Evolutionary conservation across 2,113 vertebrate species (phyloP).

Genomic region (Carassius carassius): DNA sequence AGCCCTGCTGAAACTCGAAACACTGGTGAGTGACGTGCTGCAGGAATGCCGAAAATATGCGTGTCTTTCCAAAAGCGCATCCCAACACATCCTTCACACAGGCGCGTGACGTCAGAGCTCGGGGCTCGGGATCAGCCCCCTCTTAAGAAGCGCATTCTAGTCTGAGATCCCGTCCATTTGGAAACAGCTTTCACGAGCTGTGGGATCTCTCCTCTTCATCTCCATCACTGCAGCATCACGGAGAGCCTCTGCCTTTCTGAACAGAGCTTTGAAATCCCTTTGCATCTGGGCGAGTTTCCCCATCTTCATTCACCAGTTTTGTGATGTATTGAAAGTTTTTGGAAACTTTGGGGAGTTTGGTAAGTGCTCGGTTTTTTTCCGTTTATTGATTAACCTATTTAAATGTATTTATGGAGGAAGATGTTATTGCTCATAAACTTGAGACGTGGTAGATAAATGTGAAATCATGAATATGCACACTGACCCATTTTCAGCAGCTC

Average conservation of each 20-base stretch:
- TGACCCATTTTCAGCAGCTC: conserved; percentile 20
- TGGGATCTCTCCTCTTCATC: conserved; percentile 31
- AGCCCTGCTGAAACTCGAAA: not conserved
- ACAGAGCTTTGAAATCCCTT: not conserved
- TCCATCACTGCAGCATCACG: conserved; percentile 19
- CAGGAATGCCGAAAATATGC: conserved; percentile 14
- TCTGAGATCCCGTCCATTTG: conserved; percentile 84
- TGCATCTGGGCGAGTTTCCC: not conserved
- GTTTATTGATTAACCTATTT: not conserved
- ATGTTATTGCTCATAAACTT: not conserved
- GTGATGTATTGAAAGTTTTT: conserved; percentile 29
- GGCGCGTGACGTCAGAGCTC: conserved; percentile 28
- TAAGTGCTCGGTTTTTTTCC: not conserved
- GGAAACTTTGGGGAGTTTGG: conserved; percentile 30
- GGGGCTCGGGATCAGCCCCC: conserved; percentile 84
- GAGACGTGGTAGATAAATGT: not conserved
- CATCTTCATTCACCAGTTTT: not conserved
- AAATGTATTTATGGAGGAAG: not conserved
- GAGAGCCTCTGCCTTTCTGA: not conserved
- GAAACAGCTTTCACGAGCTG: conserved; percentile 63
- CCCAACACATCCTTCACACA: not conserved
- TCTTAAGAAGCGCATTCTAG: conserved; percentile 89
- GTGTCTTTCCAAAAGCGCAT: not conserved
- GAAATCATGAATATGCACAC: not conserved
- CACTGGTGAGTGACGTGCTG: not conserved